These are phyloP conservation scores for Scaptomyza pallida DNA, from an alignment of 1,140 invertebrate genomes.

Conservation along the genomic window DNA sequence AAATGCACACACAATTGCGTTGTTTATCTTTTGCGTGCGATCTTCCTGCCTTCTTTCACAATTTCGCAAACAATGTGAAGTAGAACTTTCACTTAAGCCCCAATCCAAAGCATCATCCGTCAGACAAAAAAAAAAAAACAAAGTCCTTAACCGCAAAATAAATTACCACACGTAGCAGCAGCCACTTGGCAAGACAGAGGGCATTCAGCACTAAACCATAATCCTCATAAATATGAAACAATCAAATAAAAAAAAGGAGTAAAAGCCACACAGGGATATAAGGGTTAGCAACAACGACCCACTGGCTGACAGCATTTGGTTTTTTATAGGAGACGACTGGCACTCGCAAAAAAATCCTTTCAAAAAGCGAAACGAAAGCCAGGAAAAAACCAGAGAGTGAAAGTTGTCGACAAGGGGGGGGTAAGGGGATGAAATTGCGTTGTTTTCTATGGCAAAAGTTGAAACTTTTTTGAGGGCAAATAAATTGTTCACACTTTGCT, in stretches of 20 bases:
- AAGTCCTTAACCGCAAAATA: slow-evolving; percentile 59
- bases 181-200: slow-evolving; percentile 32
- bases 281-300: slow-evolving; percentile 22
- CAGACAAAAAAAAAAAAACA: slow-evolving; percentile 26
- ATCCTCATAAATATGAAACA: slow-evolving; percentile 81
- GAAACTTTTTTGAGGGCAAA: slow-evolving; percentile 48
- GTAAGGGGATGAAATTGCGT: slow-evolving; percentile 63
- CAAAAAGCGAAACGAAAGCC: slow-evolving; percentile 18
- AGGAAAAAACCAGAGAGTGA: no score
- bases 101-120: slow-evolving; percentile 40
- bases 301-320: slow-evolving; percentile 50
- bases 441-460: slow-evolving; percentile 47
- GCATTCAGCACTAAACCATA: slow-evolving; percentile 64
- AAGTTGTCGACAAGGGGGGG: slow-evolving; percentile 26
- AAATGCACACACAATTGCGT: slow-evolving; percentile 12
- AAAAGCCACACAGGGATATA: slow-evolving; percentile 37
- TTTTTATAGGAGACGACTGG: slow-evolving; percentile 41
- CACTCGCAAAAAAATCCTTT: slow-evolving; percentile 43
- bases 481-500: slow-evolving; percentile 65
- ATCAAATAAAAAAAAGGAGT: slow-evolving; percentile 75
- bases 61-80: slow-evolving; percentile 52
- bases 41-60: slow-evolving; percentile 28
- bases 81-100: slow-evolving; percentile 57
- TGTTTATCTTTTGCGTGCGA: slow-evolving; percentile 60
- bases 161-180: slow-evolving; percentile 62